Percentiles rank a stretch among this genome's conserved stretches.
These are phyloP conservation scores for Seriola rivoliana DNA, from an alignment of 2,113 vertebrate genomes.

Conservation along the genomic window DNA sequence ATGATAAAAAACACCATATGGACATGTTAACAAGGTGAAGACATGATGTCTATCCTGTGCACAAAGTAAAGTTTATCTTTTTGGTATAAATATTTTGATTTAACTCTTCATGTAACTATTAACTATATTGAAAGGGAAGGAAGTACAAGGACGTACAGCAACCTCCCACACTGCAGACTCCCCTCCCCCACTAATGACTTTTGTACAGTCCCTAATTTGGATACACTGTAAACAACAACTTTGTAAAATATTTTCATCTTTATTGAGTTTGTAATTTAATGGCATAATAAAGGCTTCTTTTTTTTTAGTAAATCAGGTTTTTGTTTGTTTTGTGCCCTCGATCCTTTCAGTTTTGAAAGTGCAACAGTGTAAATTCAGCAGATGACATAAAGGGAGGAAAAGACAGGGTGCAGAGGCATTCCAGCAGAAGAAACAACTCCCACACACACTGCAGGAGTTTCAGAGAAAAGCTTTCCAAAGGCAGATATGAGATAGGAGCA, in stretches of 20 bases:
- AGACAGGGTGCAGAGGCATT: slow-evolving; percentile 13
- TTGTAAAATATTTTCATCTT: slow-evolving; percentile 4
- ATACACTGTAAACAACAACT: background rate
- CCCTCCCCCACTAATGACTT: no score
- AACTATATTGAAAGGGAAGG: background rate
- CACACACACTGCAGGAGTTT: slow-evolving; percentile 2
- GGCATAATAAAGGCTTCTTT: background rate
- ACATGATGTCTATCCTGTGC: background rate
- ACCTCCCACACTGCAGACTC: no score
- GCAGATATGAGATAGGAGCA: slow-evolving; percentile 10
- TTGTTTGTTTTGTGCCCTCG: background rate
- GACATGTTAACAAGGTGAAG: no score
- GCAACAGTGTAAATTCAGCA: background rate
- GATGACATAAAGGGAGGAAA: slow-evolving; percentile 27
- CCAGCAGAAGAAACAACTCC: slow-evolving; percentile 24
- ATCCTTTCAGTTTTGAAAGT: background rate
- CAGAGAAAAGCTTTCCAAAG: slow-evolving; percentile 35
- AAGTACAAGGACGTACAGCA: background rate
- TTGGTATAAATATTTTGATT: background rate
- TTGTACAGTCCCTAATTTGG: background rate
- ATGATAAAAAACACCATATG: no score
- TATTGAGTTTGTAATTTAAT: background rate
- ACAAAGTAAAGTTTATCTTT: background rate
- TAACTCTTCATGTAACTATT: background rate
- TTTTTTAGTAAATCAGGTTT: background rate